A percentile compares a stretch with the other conserved stretches of the same genome.
Conservation (phyloP, 2,888 invertebrate species). For the Psococerastis gibbosa region DNA sequence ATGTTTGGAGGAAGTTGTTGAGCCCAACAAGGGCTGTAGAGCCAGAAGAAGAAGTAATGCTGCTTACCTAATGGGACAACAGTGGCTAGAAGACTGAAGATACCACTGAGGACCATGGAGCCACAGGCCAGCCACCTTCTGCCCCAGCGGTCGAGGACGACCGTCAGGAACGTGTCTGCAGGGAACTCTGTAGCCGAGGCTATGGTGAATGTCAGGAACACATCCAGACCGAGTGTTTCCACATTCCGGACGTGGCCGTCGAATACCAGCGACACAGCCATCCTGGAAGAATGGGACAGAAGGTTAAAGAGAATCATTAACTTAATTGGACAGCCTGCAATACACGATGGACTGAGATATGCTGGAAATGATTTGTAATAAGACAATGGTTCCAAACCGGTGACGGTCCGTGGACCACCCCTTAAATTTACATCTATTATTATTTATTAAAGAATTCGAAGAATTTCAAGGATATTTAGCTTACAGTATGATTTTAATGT, state of each 20-base stretch:
- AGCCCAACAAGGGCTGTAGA: no score
- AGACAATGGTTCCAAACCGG: no score
- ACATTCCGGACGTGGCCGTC: constrained; percentile 81
- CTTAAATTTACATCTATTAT: no score
- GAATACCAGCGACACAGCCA: constrained; percentile 73
- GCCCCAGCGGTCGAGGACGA: constrained; percentile 62
- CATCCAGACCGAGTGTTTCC: constrained; percentile 58
- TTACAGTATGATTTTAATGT: no score
- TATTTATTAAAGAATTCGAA: no score
- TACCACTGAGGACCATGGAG: constrained; percentile 58
- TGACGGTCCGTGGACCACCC: no score
- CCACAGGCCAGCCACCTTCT: constrained; percentile 69
- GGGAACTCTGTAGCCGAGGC: constrained; percentile 70
- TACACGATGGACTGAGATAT: no score
- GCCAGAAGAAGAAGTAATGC: no score
- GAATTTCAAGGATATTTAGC: no score
- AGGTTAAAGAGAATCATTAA: no score
- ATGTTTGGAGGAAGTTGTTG: background rate
- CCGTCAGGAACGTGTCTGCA: constrained; percentile 61
- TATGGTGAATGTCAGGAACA: constrained; percentile 71
- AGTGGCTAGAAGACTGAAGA: constrained; percentile 61
- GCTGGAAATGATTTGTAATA: no score
- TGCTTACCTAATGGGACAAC: constrained; percentile 47
- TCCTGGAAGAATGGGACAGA: constrained; percentile 31
- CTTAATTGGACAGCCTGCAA: no score